phyloP scores from a whole-genome alignment of 1,140 invertebrate genomes.

The Macrosteles quadrilineatus region DNA sequence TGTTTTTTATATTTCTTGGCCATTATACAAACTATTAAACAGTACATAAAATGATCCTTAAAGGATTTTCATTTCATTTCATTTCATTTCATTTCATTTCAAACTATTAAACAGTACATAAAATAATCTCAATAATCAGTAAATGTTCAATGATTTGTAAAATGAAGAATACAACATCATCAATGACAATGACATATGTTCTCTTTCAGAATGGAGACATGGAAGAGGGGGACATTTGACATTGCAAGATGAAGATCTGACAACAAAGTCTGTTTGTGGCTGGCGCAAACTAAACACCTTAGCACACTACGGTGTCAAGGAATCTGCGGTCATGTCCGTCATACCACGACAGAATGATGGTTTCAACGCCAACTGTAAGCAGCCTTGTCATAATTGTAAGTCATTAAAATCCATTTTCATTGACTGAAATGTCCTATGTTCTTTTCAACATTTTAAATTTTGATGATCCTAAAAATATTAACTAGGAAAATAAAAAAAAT shows the following conservation, averaged over 20 bases:
- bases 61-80: too few species aligned
- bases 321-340: slow-evolving; percentile 92
- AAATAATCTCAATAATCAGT: too few species aligned
- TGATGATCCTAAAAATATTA: slow-evolving; percentile 23
- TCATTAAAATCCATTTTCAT: slow-evolving; percentile 18
- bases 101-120: too few species aligned
- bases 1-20: too few species aligned
- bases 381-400: slow-evolving; percentile 76
- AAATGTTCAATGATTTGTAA: too few species aligned
- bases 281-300: slow-evolving; percentile 92
- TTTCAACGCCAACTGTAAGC: slow-evolving; percentile 76
- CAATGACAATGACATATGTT: too few species aligned
- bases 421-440: neutral
- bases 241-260: slow-evolving; percentile 90
- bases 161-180: too few species aligned
- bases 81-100: too few species aligned
- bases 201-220: slow-evolving; percentile 82
- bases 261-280: slow-evolving; percentile 83
- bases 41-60: too few species aligned
- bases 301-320: slow-evolving; percentile 90
- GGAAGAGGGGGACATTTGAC: slow-evolving; percentile 88
- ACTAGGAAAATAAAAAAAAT: neutral
- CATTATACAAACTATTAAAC: too few species aligned
- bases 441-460: slow-evolving; percentile 9
- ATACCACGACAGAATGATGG: slow-evolving; percentile 85